phyloP scores from a whole-genome alignment of 2,113 vertebrate genomes.

The Colaptes auratus region DNA sequence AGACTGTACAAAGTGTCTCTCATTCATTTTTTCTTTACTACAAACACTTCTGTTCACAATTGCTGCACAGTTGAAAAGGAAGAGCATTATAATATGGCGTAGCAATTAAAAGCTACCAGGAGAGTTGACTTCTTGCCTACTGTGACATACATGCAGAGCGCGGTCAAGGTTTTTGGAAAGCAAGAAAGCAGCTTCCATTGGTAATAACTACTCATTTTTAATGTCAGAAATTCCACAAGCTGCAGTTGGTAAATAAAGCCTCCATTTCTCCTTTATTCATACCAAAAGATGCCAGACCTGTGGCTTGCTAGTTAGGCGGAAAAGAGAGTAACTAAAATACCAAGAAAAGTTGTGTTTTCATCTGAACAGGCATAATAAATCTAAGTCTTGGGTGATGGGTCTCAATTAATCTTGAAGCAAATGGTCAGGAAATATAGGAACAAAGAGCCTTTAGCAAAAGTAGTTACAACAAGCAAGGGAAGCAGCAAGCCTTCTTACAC shows the following conservation, averaged over 20 bases:
- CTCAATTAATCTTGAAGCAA: background rate
- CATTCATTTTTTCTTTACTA: background rate
- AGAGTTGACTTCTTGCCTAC: background rate
- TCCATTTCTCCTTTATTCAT: background rate
- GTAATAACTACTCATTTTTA: background rate
- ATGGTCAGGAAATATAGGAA: background rate
- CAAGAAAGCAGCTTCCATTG: background rate
- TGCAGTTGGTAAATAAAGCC: background rate
- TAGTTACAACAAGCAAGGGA: background rate
- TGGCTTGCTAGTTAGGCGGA: background rate
- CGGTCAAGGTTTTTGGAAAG: background rate
- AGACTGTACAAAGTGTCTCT: background rate
- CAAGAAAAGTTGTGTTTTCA: background rate
- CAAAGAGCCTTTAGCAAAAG: background rate
- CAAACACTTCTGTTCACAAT: background rate
- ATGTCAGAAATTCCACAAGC: background rate
- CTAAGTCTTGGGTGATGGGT: background rate
- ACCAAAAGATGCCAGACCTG: background rate
- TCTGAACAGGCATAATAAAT: background rate
- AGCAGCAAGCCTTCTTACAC: background rate
- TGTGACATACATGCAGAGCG: background rate
- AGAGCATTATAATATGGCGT: background rate
- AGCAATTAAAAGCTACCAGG: constrained; percentile 11
- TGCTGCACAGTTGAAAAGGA: background rate
- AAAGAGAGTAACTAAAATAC: background rate